These are phyloP conservation scores for Vidua chalybeata DNA, from an alignment of 2,113 vertebrate genomes.

Conservation along the genomic window DNA sequence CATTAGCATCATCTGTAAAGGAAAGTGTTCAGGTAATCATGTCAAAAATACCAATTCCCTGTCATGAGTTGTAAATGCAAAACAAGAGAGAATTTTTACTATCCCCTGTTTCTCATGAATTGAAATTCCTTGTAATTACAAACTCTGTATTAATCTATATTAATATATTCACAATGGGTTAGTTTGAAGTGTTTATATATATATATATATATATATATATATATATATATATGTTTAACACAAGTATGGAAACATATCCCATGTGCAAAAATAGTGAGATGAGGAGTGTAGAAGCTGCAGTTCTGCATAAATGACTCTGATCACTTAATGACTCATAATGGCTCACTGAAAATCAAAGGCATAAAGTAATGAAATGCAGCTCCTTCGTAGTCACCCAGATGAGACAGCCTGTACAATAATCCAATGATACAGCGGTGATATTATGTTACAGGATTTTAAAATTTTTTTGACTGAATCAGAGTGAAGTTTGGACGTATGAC, in stretches of 20 bases:
- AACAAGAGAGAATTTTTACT: not conserved
- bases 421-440: not conserved
- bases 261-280: conserved; percentile 60
- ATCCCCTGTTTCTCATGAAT: not conserved
- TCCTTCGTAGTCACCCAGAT: conserved; percentile 45
- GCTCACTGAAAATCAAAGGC: conserved; percentile 34
- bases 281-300: conserved; percentile 43
- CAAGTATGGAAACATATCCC: conserved; percentile 34
- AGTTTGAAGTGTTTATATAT: not conserved
- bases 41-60: not conserved
- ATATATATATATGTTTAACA: not conserved
- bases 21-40: not conserved
- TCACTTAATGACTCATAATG: conserved; percentile 74
- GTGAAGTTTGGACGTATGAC: not conserved
- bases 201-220: not conserved
- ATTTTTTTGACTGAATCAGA: not conserved
- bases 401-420: conserved; percentile 31
- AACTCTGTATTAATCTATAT: conserved; percentile 36
- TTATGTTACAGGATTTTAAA: not conserved
- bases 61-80: not conserved
- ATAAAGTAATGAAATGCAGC: conserved; percentile 51
- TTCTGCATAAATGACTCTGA: conserved; percentile 64
- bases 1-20: conserved; percentile 1
- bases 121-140: not conserved
- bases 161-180: conserved; percentile 46